Evolutionary conservation across 1,140 invertebrate species (phyloP), one percentile per base, ranked within the genome.

Genomic region (Diachasma alloeum): DNA sequence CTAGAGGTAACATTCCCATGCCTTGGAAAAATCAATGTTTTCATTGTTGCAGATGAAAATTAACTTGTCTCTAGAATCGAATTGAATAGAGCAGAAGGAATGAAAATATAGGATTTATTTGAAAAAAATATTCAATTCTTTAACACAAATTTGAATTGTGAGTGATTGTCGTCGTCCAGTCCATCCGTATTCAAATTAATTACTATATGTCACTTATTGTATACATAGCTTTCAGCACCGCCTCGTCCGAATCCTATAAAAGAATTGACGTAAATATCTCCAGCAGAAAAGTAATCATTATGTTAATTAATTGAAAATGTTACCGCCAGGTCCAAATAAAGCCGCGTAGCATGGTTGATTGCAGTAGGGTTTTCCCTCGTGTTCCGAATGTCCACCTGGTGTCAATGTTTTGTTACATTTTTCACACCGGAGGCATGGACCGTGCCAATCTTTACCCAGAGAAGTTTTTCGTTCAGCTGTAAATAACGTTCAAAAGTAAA

Each of bases 371-470:
- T 95, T 94, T 69, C 93, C 93, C 63, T 95, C 94, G 81, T 94
- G 93, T 88, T 96, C 93, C 10, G 93, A 90, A 85, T 95, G 94
- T 39, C 90, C 91, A 13, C 95, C 94, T 3, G 94, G 92, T 24
- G 93, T 92, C 36, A 96, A 85, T 0, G 94, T 95, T 86, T 95
- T 96, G 84, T 93, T 94, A 84, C 95, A 96, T 86, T 95, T 95
- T 84, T 93, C 93, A 85, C 95, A 96, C 75, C 91, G 91, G 68
- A 96, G 86, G 85, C 95, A 96, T 11, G 90, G 90, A 8, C 92
- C 87, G 80, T 96, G 95, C 94, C 94, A 96, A 84, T 96, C 94
- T 85, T 95, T 95, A 5, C 95, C 94, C 63, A 96, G 84, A 11
- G 94, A 95, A 0, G 93, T 93, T 83, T 95, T 94, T 76, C 94